These are phyloP conservation scores for Saturnia japonica DNA, from an alignment of 2,888 invertebrate species.

Conservation along the genomic window DNA sequence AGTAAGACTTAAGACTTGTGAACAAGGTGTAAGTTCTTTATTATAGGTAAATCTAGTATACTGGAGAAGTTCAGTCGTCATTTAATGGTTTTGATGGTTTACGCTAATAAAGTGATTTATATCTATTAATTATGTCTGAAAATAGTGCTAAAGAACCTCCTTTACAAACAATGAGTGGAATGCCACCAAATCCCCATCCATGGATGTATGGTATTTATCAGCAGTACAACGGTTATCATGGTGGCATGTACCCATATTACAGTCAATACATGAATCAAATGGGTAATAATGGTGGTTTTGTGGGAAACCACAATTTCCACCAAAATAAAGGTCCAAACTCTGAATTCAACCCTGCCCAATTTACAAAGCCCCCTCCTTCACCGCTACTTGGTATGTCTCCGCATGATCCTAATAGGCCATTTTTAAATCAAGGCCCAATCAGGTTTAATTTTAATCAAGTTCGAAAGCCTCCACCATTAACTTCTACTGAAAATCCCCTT, in stretches of 20 bases:
- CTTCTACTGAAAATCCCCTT: conserved; percentile 69
- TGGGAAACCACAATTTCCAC: conserved; percentile 59
- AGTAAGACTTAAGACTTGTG: no score
- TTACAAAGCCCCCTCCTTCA: conserved; percentile 62
- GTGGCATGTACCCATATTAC: conserved; percentile 73
- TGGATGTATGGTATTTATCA: conserved; percentile 74
- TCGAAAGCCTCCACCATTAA: conserved; percentile 66
- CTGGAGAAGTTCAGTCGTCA: neutral
- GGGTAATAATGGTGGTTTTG: conserved; percentile 55
- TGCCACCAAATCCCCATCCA: conserved; percentile 67
- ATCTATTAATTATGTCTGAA: conserved; percentile 56
- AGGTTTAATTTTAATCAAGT: conserved; percentile 73
- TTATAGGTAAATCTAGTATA: no score
- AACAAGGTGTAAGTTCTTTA: no score
- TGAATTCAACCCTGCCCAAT: conserved; percentile 56
- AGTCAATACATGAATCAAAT: conserved; percentile 76
- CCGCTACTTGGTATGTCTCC: conserved; percentile 75
- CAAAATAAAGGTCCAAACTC: conserved; percentile 56
- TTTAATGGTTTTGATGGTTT: neutral
- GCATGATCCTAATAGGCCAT: conserved; percentile 67
- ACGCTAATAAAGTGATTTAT: neutral
- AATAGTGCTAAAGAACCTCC: conserved; percentile 72
- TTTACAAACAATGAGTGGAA: conserved; percentile 71
- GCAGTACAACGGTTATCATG: conserved; percentile 67
- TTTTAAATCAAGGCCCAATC: conserved; percentile 72